These are phyloP conservation scores for Cylloceria caligata DNA, from an alignment of 2,888 invertebrate species.

Conservation along the genomic window DNA sequence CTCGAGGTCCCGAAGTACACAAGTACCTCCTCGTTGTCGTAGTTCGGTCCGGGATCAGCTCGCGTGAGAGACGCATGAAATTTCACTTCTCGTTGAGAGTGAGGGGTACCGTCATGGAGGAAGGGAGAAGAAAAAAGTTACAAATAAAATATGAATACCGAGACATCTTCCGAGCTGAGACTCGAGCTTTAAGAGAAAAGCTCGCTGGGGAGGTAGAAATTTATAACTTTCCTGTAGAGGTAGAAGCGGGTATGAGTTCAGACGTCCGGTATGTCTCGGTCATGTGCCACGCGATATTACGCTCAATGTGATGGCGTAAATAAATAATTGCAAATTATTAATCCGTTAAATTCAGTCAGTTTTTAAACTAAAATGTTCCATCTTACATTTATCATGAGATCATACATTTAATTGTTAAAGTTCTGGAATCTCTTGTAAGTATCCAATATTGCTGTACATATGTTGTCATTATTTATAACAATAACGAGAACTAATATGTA, in stretches of 20 bases:
- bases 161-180: too few relatives aligned
- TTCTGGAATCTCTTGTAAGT: too few relatives aligned
- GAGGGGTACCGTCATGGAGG: constrained; percentile 66
- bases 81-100: constrained; percentile 39
- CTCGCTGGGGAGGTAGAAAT: neutral
- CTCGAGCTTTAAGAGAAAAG: too few relatives aligned
- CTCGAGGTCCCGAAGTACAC: constrained; percentile 21
- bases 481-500: too few relatives aligned
- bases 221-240: neutral
- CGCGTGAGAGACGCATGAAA: constrained; percentile 70
- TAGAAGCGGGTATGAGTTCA: neutral
- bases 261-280: neutral
- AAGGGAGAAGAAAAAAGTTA: neutral
- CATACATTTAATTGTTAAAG: too few relatives aligned
- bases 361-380: neutral
- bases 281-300: neutral
- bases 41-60: too few relatives aligned
- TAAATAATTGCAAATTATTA: too few relatives aligned
- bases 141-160: too few relatives aligned
- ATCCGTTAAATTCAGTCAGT: neutral
- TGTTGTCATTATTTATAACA: too few relatives aligned
- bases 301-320: too few relatives aligned
- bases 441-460: too few relatives aligned
- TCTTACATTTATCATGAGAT: too few relatives aligned
- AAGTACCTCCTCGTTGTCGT: neutral